Evolutionary conservation across 1,140 invertebrate genomes (phyloP).

Genomic region (Leptoteleia sp.): DNA sequence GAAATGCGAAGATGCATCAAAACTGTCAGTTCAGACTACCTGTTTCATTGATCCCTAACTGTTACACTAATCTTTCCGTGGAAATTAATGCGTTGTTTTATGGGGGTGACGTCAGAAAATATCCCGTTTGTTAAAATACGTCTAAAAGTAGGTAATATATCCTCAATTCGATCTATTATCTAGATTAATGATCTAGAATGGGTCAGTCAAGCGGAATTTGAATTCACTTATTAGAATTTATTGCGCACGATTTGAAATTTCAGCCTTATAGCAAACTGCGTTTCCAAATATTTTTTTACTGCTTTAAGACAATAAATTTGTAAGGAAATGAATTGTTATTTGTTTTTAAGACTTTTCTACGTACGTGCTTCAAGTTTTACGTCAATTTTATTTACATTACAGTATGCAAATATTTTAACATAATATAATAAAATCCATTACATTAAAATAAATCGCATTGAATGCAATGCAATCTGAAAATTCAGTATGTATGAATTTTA

Average conservation of each 20-base stretch:
- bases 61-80: constrained; percentile 28
- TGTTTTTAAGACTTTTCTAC: no score
- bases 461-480: no score
- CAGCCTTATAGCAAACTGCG: no score
- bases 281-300: no score
- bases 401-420: no score
- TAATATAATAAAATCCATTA: no score
- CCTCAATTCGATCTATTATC: constrained; percentile 18
- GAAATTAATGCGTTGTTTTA: constrained; percentile 21
- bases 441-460: no score
- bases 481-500: no score
- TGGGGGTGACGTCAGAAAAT: constrained; percentile 30
- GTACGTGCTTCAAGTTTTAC: no score
- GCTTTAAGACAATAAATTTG: no score
- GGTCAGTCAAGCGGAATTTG: constrained; percentile 5
- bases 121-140: constrained; percentile 33
- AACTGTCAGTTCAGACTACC: background rate
- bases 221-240: constrained; percentile 7
- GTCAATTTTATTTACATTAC: no score
- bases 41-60: constrained; percentile 39
- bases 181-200: constrained; percentile 15
- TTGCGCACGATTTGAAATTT: background rate
- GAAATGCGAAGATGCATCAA: constrained; percentile 31
- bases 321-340: no score
- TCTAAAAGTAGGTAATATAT: constrained; percentile 19